Base-by-base conservation (phyloP, 2,888 invertebrate species). In the Thera britannica region DNA sequence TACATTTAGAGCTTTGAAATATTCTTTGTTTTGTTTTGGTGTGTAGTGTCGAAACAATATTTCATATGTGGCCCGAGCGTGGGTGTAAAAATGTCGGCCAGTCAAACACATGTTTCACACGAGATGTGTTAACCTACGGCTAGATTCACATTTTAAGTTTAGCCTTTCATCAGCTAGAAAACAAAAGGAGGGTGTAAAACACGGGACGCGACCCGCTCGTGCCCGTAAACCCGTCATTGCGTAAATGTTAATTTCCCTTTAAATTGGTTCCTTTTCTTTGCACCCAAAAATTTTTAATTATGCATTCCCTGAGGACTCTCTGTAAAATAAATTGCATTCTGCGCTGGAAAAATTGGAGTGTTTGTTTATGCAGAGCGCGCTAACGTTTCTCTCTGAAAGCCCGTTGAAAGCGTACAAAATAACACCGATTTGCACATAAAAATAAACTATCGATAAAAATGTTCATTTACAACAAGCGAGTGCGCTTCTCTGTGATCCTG, bases 161-260 rank as follows among this genome's bases (percentile, higher is more conserved):
- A 89, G 87, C 89, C 89, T 86, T 89, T 88, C 85, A 86, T 87
- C 85, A 86, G 86, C 83, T 79, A 75, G 74, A 75, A 80, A 85
- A 88, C 86, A 89, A 89, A 87, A 84, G 85, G 82, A 72, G 75
- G 74, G 75, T 76, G 81, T 84, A 82, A 52, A 88, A 86, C 83
- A 82, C 75, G 76, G 70, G 61, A 65, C 66, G 62, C 68, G 68
- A 58, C 71, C 72, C 68, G 68, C 72, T 69, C 73, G 77, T 72
- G 74, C 64, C 77, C 74, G 72, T 73, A 73, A 77, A 77, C 74
- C 76, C 77, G 79, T 81, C 83, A 82, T 83, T 83, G 77, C 79
- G 81, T 82, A 79, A 84, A 87, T 82, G 82, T 84, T 84, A 83
- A 86, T 83, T 84, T 80, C 70, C 73, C 70, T 73, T 73, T 71